These are phyloP conservation scores for Dipodomys spectabilis DNA, from an alignment of 2,113 vertebrate species.

Conservation along the genomic window DNA sequence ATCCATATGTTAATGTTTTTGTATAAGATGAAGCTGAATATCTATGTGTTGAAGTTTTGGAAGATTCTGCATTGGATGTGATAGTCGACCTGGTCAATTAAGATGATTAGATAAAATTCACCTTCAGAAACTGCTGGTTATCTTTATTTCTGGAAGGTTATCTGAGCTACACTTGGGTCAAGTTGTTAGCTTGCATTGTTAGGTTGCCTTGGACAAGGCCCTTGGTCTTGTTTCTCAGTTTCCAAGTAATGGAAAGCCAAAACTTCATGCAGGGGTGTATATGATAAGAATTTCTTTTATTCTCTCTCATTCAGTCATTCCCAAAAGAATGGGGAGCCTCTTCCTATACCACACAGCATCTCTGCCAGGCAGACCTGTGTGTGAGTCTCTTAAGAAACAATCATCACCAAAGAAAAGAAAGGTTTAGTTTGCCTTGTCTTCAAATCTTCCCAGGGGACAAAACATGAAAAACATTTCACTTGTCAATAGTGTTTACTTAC, in stretches of 20 bases:
- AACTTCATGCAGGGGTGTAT: not conserved
- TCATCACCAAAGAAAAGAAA: not conserved
- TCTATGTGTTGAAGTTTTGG: not conserved
- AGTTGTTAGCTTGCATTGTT: too few species aligned
- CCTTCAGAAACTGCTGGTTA: not conserved
- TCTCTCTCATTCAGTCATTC: not conserved
- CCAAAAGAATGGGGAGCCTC: not conserved
- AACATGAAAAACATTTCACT: slow-evolving; percentile 75
- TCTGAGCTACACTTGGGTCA: not conserved
- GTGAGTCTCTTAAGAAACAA: slow-evolving; percentile 66
- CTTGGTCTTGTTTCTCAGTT: not conserved
- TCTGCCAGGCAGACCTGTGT: slow-evolving; percentile 44
- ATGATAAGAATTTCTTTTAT: not conserved
- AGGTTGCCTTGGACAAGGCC: not conserved
- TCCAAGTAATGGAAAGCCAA: not conserved
- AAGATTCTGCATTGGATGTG: not conserved
- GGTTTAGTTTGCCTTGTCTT: slow-evolving; percentile 69
- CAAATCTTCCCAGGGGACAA: slow-evolving; percentile 68
- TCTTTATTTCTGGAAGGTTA: not conserved
- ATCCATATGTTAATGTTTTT: not conserved
- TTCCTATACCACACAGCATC: accelerated
- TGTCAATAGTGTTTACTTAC: slow-evolving; percentile 82
- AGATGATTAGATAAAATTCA: not conserved
- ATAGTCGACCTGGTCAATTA: not conserved
- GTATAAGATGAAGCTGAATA: not conserved